Evolutionary conservation across 2,888 invertebrate species (phyloP).

Genomic region (Hipparchia semele): DNA sequence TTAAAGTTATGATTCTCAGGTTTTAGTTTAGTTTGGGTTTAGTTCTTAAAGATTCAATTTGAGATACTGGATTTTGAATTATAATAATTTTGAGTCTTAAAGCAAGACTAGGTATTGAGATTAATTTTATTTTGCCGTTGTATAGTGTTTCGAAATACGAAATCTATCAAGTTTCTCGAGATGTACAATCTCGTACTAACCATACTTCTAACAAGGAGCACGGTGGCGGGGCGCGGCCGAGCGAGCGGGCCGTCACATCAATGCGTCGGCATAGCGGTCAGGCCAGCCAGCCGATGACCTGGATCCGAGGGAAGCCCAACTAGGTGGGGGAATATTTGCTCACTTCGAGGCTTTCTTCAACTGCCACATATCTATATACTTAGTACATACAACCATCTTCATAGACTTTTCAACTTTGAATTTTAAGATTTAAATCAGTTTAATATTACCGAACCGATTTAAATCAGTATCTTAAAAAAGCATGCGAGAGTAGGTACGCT

Average conservation of each 20-base stretch:
- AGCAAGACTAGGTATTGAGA: no score
- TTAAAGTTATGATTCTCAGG: no score
- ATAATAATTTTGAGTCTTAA: no score
- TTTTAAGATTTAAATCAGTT: background rate
- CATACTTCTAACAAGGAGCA: conserved; percentile 47
- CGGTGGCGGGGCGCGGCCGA: conserved; percentile 58
- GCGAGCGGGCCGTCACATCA: conserved; percentile 58
- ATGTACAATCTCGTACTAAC: no score
- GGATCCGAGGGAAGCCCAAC: conserved; percentile 74
- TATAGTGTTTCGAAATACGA: no score
- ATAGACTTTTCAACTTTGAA: background rate
- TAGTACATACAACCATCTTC: background rate
- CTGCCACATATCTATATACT: background rate
- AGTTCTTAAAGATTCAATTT: no score
- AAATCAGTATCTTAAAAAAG: conserved; percentile 12
- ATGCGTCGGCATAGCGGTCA: conserved; percentile 60
- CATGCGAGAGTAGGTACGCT: conserved; percentile 33
- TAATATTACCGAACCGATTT: conserved; percentile 4
- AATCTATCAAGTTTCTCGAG: no score
- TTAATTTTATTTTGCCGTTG: no score
- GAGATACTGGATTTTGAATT: no score
- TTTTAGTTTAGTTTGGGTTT: no score
- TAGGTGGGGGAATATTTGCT: conserved; percentile 50
- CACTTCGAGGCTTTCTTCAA: conserved; percentile 34
- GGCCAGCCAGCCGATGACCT: conserved; percentile 70